phyloP scores from a whole-genome alignment of 2,888 invertebrate species.

The Euclidia mi region DNA sequence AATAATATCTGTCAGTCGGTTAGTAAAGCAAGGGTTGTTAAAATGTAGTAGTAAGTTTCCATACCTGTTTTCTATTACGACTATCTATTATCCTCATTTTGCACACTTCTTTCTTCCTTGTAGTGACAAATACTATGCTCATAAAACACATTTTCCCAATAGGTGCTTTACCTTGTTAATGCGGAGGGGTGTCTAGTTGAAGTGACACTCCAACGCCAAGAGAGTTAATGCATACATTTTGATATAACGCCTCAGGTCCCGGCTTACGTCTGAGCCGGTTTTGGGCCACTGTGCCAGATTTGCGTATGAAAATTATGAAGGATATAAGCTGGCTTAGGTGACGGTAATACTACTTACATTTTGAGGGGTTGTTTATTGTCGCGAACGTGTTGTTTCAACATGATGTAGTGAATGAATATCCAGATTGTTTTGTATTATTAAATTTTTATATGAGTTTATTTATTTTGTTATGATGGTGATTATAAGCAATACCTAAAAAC shows the following conservation, averaged over 20 bases:
- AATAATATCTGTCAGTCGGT: too few relatives aligned
- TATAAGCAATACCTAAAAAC: too few relatives aligned
- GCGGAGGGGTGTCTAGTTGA: slow-evolving; percentile 28
- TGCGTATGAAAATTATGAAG: slow-evolving; percentile 54
- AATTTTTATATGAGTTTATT: too few relatives aligned
- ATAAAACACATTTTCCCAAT: background rate
- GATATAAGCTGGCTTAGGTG: slow-evolving; percentile 46
- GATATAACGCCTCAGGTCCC: slow-evolving; percentile 37
- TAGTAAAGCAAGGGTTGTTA: too few relatives aligned
- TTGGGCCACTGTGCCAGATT: slow-evolving; percentile 47
- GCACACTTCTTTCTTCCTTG: too few relatives aligned
- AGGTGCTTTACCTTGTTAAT: slow-evolving; percentile 19
- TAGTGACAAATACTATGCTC: too few relatives aligned
- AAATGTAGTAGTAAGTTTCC: too few relatives aligned
- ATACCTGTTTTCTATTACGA: too few relatives aligned
- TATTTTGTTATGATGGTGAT: too few relatives aligned
- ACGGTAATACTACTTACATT: slow-evolving; percentile 24
- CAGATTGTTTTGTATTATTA: too few relatives aligned
- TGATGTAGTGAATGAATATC: too few relatives aligned
- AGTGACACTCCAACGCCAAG: slow-evolving; percentile 45
- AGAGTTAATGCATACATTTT: slow-evolving; percentile 40
- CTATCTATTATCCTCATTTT: too few relatives aligned
- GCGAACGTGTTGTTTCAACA: background rate
- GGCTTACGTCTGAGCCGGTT: slow-evolving; percentile 48
- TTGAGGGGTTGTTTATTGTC: slow-evolving; percentile 14